Conservation (phyloP, 2,888 invertebrate species). For the Dinocampus coccinellae region DNA sequence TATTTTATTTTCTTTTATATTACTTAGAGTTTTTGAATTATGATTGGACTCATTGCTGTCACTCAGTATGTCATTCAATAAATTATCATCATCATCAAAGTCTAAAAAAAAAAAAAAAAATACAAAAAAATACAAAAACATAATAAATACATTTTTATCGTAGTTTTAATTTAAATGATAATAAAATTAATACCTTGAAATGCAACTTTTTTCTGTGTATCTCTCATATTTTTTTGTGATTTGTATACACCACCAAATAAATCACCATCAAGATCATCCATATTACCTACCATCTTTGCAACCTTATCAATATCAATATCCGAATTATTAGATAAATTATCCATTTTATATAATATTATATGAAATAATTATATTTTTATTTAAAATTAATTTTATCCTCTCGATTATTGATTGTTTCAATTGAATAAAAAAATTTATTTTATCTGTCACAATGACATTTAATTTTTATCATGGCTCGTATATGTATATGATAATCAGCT, state of each 20-base stretch:
- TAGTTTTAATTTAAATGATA: neutral
- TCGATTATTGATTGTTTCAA: too few species aligned
- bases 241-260: constrained; percentile 50
- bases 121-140: too few species aligned
- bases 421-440: too few species aligned
- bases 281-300: constrained; percentile 49
- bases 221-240: constrained; percentile 53
- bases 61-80: constrained; percentile 51
- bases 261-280: constrained; percentile 57
- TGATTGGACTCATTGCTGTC: constrained; percentile 49
- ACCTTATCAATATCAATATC: constrained; percentile 49
- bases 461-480: neutral
- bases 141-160: constrained; percentile 3
- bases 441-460: neutral
- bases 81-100: constrained; percentile 50
- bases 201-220: constrained; percentile 54
- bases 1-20: constrained; percentile 49
- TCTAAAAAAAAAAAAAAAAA: constrained; percentile 36
- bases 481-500: constrained; percentile 21
- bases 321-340: constrained; percentile 43
- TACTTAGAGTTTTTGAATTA: constrained; percentile 37
- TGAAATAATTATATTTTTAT: neutral
- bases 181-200: constrained; percentile 53
- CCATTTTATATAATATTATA: constrained; percentile 37
- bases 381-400: neutral